phyloP scores from a whole-genome alignment of 1,140 invertebrate species.

The Delia radicum region DNA sequence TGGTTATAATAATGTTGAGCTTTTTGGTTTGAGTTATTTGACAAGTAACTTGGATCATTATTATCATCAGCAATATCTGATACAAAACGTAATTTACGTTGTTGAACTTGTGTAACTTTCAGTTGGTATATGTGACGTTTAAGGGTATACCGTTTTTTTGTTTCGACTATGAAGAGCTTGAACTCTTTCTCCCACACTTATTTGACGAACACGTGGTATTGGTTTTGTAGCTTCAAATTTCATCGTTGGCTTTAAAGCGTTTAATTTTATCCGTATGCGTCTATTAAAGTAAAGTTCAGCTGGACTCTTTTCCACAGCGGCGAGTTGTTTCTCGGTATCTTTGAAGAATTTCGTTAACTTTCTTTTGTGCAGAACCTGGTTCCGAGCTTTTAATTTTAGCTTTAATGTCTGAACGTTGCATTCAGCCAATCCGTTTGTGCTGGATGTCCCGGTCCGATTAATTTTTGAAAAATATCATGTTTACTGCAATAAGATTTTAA shows the following conservation, averaged over 20 bases:
- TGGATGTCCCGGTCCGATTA: not conserved
- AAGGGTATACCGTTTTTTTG: not conserved
- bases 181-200: not conserved
- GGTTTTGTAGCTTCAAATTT: not conserved
- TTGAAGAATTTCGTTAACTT: not conserved
- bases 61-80: not conserved
- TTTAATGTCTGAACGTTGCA: not conserved
- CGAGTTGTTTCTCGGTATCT: not conserved
- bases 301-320: not conserved
- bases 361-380: not conserved
- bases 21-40: no score
- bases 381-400: not conserved
- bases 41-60: not conserved
- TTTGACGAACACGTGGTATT: not conserved
- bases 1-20: no score
- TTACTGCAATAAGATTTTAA: not conserved
- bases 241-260: not conserved
- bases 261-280: not conserved
- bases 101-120: not conserved
- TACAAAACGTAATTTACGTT: not conserved
- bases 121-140: not conserved
- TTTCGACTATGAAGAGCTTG: not conserved
- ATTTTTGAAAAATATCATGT: not conserved
- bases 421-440: conserved; percentile 11
- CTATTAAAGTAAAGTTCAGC: not conserved